Evolutionary conservation across 37 sponge, comb jelly and placozoan genomes (phyloP), one percentile per base, ranked within the genome.

Genomic region (Axinella damicornis): DNA sequence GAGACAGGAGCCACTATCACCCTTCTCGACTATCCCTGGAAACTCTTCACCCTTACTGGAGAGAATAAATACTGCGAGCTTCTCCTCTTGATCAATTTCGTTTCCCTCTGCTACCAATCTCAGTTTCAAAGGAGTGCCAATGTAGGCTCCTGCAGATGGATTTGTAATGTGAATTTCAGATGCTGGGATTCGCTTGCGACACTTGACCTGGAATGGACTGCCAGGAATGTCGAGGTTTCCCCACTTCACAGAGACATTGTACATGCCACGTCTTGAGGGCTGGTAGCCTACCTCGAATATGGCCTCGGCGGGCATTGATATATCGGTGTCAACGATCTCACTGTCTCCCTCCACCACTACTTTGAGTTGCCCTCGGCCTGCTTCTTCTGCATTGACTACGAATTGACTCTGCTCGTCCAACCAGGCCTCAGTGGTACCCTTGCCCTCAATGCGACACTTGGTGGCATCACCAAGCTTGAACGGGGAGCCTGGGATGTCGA

Each of bases 401-500:
- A 95, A 95, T 5, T 16, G 72, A 28, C 73, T 72, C 59, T 56
- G 22, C 38, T 85, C 52, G 25, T 76, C 53, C 15, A 57, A 57
- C 55, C 81, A 79, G 5, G 95, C 76, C 20, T 46, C 56, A 18
- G 39, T 66, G 2, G 93, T 77, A 34, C 96, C 96, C 54, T 88
- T 88, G 5, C 96, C 96, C 19, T 93, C 88, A 2, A 84, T 83
- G 52, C 69, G 39, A 53, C 85, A 84, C 61, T 66, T 76, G 67
- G 80, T 57, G 25, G 82, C 74, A 55, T 71, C 76, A 25, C 70
- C 87, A 62, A 93, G 65, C 70, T 82, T 91, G 78, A 88, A 96
- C 22, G 96, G 96, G 2, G 90, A 90, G 1, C 96, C 96, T 12
- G 65, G 57, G 57, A 96, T 90, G 76, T 96, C 86, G 30, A 61